Base-by-base conservation (phyloP, 2,797 vertebrate genomes). In the Enteromius anoplus region DNA sequence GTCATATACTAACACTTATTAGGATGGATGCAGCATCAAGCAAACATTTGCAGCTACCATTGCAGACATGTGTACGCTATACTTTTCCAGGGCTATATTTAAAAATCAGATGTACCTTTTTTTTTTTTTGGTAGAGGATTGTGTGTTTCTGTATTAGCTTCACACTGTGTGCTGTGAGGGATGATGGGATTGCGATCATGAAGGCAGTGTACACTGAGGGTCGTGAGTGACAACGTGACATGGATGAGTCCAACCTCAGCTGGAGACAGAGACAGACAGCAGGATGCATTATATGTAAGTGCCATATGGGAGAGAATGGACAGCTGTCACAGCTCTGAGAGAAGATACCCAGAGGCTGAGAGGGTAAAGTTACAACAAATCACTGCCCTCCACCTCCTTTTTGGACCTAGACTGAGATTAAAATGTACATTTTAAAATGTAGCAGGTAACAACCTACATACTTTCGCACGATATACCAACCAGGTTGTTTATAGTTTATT, bases 301-400 rank as follows among this genome's bases (percentile, higher is more conserved):
- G 76, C 21, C 81, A 82, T 80, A 83, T 75, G 85, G 81, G 64
- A 32, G 26, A 77, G 55, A 42, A 21, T 70, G 29, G 72, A 83
- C 81, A 86, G 62, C 71, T 86, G 81, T 75, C 85, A 42, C 64
- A 55, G 53, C 76, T 77, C 69, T 82, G 49, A 80, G 69, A 65
- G 75, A 78, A 81, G 68, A 81, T 47, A 75, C 70, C 71, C 80
- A 53, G 71, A 53, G 71, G 77, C 80, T 47, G 60, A 65, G 42
- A 58, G 81, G 9, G 11, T 86, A 68, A 55, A 65, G 78, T 86
- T 83, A 83, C 82, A 60, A 69, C 14, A 83, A 83, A 85, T 32
- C 69, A 79, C 29, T 49, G 2, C 26, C 32, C n/a, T 81, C 37
- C 53, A 17, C 75, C n/a, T 23, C 37, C n/a, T 34, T 34, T 72